Conservation (phyloP, 2,888 invertebrate species). For the Congeria kusceri region DNA sequence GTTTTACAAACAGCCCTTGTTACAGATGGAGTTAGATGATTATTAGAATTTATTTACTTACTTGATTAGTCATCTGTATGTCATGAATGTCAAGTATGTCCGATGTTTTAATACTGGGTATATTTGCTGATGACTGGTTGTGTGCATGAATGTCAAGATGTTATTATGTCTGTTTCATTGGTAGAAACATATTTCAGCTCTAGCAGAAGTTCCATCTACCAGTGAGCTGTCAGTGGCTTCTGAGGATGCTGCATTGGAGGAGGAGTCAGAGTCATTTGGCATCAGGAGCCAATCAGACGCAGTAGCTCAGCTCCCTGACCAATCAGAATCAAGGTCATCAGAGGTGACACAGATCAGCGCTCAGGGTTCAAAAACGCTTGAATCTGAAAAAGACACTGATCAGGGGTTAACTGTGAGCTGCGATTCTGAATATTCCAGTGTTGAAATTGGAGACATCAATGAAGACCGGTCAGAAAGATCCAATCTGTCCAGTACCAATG, state of each 20-base stretch:
- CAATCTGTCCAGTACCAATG: slow-evolving; percentile 72
- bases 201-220: slow-evolving; percentile 64
- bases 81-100: too few relatives aligned
- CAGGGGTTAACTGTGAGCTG: slow-evolving; percentile 70
- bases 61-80: too few relatives aligned
- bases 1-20: too few relatives aligned
- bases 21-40: too few relatives aligned
- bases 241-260: slow-evolving; percentile 84
- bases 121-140: too few relatives aligned
- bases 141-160: too few relatives aligned
- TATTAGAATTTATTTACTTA: too few relatives aligned
- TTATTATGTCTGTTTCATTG: too few relatives aligned
- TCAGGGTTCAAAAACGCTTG: slow-evolving; percentile 33
- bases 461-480: slow-evolving; percentile 81
- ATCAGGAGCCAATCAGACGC: slow-evolving; percentile 58
- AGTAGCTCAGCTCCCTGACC: slow-evolving; percentile 37
- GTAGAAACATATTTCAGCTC: slow-evolving; percentile 40
- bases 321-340: slow-evolving; percentile 23
- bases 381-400: slow-evolving; percentile 48
- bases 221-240: slow-evolving; percentile 69
- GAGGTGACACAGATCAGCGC: slow-evolving; percentile 23
- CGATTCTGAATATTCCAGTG: slow-evolving; percentile 81
- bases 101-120: too few relatives aligned
- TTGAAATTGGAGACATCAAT: slow-evolving; percentile 82
- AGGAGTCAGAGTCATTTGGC: slow-evolving; percentile 79